Conservation (phyloP, 2,113 vertebrate species). For the Penelope pileata region DNA sequence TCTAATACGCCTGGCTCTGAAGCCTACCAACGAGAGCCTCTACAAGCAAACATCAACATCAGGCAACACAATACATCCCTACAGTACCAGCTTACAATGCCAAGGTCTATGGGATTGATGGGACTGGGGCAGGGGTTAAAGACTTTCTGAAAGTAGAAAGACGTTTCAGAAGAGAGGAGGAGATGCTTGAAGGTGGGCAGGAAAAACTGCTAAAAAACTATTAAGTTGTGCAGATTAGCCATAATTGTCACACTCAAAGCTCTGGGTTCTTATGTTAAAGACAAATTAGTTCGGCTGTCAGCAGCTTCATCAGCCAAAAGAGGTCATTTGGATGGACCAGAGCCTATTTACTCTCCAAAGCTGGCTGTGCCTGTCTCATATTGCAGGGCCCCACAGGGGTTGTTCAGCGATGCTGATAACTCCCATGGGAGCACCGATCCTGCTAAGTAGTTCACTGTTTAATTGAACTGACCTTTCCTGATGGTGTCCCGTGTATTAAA, state of each 20-base stretch:
- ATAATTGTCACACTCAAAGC: background rate
- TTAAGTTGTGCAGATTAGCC: background rate
- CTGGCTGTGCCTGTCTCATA: background rate
- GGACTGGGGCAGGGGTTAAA: background rate
- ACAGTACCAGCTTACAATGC: background rate
- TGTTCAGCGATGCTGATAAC: conserved; percentile 49
- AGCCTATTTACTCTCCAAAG: conserved; percentile 24
- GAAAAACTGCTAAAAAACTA: background rate
- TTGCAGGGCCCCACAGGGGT: background rate
- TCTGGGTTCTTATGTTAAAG: background rate
- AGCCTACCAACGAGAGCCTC: conserved; percentile 10
- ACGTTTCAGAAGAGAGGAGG: background rate
- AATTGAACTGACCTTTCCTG: conserved; percentile 63
- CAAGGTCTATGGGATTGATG: background rate
- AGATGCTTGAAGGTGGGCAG: background rate
- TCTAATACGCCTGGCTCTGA: background rate
- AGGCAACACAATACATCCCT: conserved; percentile 9
- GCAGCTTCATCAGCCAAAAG: conserved; percentile 48
- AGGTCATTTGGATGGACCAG: background rate
- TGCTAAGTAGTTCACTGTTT: conserved; percentile 56
- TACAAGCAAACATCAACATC: background rate
- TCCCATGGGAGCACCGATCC: conserved; percentile 48
- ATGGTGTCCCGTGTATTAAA: conserved; percentile 36
- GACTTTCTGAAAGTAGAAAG: background rate
- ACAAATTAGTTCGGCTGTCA: conserved; percentile 7